Evolutionary conservation across 1,140 invertebrate genomes (phyloP), one percentile per base, ranked within the genome.

Genomic region (Drosophila neocordata): DNA sequence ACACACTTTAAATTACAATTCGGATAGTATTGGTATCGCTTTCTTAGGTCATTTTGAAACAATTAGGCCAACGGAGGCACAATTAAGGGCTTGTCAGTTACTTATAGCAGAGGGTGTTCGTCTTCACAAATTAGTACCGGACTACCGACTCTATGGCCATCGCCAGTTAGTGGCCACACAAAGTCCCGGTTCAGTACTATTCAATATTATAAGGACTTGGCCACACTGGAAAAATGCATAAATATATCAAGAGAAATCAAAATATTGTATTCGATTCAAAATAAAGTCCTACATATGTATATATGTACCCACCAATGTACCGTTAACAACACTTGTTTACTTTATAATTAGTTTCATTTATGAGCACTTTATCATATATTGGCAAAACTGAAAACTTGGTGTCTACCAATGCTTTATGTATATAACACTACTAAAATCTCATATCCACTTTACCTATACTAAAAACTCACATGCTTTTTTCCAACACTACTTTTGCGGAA

Each of bases 1-100:
- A 1, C 94, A 95, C 73, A 92, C 94, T 0, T 72, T 79, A 0
- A 73, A 84, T 2, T 93, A 93, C 72, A 95, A 95, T 74, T 59
- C 67, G 7, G 91, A 85, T 15, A 93, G 93, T 53, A 91, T 94
- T 41, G 95, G 94, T 34, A 94, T 96, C 44, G 94, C 93, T 2
- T 94, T 96, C 60, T 94, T 97, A 61, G 96, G 96, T 0, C 94
- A 93, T 3, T 96, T 94, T 70, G 93, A 93, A 22, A 92, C 93
- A 73, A 61, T 92, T 8, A 93, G 93, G 24, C 93, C 92, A 5
- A 66, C 91, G 1, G 84, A 88, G 20, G 92, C 93, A 2, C 94
- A 95, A 78, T n/a, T 96, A 8, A 79, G 93, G 0, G 93, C 93
- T 1, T 93, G 93, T 0, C 93, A 93, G 60, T 85, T 93, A 6